Conservation (phyloP, 2,888 invertebrate genomes). For the Agrypnus murinus region DNA sequence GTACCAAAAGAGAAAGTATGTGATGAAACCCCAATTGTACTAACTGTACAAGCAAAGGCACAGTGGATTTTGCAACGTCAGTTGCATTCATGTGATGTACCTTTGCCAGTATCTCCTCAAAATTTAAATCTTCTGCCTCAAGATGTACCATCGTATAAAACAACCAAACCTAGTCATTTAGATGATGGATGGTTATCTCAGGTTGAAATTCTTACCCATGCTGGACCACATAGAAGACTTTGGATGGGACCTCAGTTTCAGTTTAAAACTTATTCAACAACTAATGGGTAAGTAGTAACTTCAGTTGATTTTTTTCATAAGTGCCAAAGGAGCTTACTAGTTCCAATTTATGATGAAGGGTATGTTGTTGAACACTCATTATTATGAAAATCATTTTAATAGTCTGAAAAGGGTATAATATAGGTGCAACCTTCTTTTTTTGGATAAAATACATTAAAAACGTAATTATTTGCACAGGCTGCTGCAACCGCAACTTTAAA, state of each 20-base stretch:
- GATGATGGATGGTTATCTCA: slow-evolving; percentile 96
- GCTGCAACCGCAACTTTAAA: too few relatives aligned
- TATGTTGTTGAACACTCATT: too few relatives aligned
- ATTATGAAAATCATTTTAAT: too few relatives aligned
- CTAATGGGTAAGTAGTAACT: slow-evolving; percentile 78
- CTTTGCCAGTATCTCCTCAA: slow-evolving; percentile 83
- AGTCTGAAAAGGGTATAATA: too few relatives aligned
- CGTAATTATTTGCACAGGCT: too few relatives aligned
- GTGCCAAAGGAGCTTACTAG: too few relatives aligned
- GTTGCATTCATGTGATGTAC: slow-evolving; percentile 78
- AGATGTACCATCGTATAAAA: slow-evolving; percentile 54
- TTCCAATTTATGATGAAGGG: too few relatives aligned
- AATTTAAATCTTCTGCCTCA: slow-evolving; percentile 78
- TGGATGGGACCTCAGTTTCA: slow-evolving; percentile 99
- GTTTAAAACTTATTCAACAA: slow-evolving; percentile 92
- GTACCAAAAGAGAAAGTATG: slow-evolving; percentile 89
- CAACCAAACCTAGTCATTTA: slow-evolving; percentile 66
- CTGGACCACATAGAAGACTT: slow-evolving; percentile 93
- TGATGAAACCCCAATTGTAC: slow-evolving; percentile 90
- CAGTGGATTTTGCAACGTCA: slow-evolving; percentile 91
- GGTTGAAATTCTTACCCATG: slow-evolving; percentile 98
- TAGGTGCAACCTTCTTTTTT: too few relatives aligned
- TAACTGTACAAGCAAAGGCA: slow-evolving; percentile 89
- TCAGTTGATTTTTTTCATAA: too few relatives aligned
- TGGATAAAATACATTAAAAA: too few relatives aligned